Base-by-base conservation (phyloP, 2,797 vertebrate genomes). In the Decapterus maruadsi region DNA sequence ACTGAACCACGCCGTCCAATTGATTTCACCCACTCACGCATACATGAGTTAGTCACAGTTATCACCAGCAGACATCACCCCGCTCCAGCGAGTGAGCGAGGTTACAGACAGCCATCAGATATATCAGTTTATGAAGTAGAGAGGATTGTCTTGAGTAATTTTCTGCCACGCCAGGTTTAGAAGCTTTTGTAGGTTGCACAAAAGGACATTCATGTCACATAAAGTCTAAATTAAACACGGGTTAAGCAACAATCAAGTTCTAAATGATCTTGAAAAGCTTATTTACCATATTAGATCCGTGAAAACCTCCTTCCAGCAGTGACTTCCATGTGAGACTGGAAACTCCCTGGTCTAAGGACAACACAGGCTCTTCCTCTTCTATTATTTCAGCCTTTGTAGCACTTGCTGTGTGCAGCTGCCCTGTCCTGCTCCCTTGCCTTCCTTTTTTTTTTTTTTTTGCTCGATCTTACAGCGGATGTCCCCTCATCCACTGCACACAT, bases 271-370 rank as follows among this genome's bases (percentile, higher is more conserved):
- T 38, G 36, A 73, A 75, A 75, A 67, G 45, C 26, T 38, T 22
- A 77, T 87, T 94, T 89, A 92, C 92, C 93, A 92, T 90, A 4
- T 73, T 66, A 57, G 40, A 78, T 14, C 61, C 16, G 79, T 51
- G 46, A 43, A 4, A 42, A 58, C 59, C 68, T 84, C 78, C 86
- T 69, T 75, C 63, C 68, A 69, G 31, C 72, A 85, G 51, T 56
- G 64, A 81, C 80, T 78, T 89, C 83, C 85, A 90, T 75, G 71
- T 64, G 43, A 79, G 54, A 77, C 51, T 82, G 80, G 83, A 87
- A 90, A 88, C 84, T 83, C 88, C 82, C 75, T 42, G 73, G 45
- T 77, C 51, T 29, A 64, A 77, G 45, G 86, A 80, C 80, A 87
- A 80, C 69, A 36, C 60, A 34, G 69, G 88, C 65, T 77, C 80